Evolutionary conservation across 2,113 vertebrate species (phyloP), one percentile per base, ranked within the genome.

Genomic region (Micromys minutus): DNA sequence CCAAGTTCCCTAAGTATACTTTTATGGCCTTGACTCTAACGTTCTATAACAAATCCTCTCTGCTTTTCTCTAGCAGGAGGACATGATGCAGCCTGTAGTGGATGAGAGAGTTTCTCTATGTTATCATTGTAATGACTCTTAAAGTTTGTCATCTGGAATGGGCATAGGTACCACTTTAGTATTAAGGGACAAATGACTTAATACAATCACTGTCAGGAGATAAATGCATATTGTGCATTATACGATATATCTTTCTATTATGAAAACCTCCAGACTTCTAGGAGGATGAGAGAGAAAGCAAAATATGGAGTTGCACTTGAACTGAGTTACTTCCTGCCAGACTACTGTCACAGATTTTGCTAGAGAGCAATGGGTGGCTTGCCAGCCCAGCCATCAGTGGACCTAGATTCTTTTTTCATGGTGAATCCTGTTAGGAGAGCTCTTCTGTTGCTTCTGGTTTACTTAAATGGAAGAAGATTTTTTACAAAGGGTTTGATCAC

Each of bases 161-260:
- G 75, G 92, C 93, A 97, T 91, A 97, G 94, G 94, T 93, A 94
- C 71, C 96, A 93, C 93, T 97, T 94, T 97, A 86, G 52, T 92
- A 87, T 96, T 96, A 93, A 97, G 96, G 91, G 77, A 94, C 97
- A 89, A 98, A 98, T 97, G 92, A 94, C 87, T 96, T 98, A 97
- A 93, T 98, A 96, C 80, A 98, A 98, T 94, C 95, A 34, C 79
- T 55, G 97, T 97, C 81, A 81, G 65, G 16, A 93, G 39, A 74
- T 24, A 91, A 55, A 61, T 77, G 63, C 65, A 16, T 61, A 91
- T 90, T 95, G 47, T 75, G 2, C 77, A 84, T 97, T 89, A 97
- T 97, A 92, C 95, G 93, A 98, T 95, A 95, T 95, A 97, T 98
- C 97, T 3, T 42, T 13, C 81, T 98, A 97, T 97, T 97, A 47